Conservation (phyloP, 2,888 invertebrate genomes). For the Drosophila birchii region DNA sequence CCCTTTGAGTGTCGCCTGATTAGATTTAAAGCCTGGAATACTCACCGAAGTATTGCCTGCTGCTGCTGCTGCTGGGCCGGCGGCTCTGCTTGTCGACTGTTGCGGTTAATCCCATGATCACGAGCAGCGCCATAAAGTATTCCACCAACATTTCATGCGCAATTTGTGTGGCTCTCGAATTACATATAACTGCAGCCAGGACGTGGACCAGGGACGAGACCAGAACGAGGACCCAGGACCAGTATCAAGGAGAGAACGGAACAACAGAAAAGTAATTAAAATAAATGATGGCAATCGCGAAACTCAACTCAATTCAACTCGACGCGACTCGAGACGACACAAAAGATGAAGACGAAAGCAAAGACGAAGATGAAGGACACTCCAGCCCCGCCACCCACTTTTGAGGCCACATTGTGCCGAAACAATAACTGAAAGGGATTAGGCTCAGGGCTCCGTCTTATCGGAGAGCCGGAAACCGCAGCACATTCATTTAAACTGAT, state of each 20-base stretch:
- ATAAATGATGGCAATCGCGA: slow-evolving; percentile 78
- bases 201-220: slow-evolving; percentile 3
- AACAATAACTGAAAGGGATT: slow-evolving; percentile 67
- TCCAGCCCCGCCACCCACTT: slow-evolving; percentile 1
- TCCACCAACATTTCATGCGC: slow-evolving; percentile 85
- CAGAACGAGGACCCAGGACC: background rate
- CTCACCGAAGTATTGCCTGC: slow-evolving; percentile 77
- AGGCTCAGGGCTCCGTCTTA: slow-evolving; percentile 69
- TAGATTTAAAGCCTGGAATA: slow-evolving; percentile 50
- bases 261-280: slow-evolving; percentile 73
- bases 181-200: slow-evolving; percentile 72
- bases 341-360: slow-evolving; percentile 33
- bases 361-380: slow-evolving; percentile 24
- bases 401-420: slow-evolving; percentile 12
- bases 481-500: slow-evolving; percentile 75
- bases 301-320: slow-evolving; percentile 49
- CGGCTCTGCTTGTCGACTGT: slow-evolving; percentile 78
- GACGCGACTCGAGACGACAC: slow-evolving; percentile 19
- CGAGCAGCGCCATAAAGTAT: slow-evolving; percentile 83
- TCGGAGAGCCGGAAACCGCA: slow-evolving; percentile 52
- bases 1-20: slow-evolving; percentile 41
- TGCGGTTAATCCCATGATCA: slow-evolving; percentile 84
- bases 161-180: slow-evolving; percentile 79
- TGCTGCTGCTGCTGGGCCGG: slow-evolving; percentile 26
- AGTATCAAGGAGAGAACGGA: slow-evolving; percentile 10